Evolutionary conservation across 1,140 invertebrate genomes (phyloP).

Genomic region (Philotrypesis tridentata): DNA sequence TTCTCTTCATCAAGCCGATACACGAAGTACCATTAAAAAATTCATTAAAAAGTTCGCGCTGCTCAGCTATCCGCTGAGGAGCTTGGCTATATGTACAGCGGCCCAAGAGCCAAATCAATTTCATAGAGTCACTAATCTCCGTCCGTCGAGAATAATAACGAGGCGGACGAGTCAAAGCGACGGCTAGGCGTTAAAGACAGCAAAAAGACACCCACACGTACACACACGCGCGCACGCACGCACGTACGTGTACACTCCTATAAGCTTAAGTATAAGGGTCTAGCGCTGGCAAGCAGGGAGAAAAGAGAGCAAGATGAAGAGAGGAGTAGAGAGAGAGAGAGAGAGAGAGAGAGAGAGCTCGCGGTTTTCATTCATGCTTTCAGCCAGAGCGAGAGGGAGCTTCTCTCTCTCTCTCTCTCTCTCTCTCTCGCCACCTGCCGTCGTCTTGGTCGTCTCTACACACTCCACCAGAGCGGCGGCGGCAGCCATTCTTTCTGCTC

Average conservation of each 20-base stretch:
- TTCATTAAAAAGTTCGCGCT: too few relatives aligned
- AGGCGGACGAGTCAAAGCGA: not conserved
- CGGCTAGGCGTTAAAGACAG: not conserved
- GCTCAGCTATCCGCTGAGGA: too few relatives aligned
- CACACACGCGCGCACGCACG: conserved; percentile 23
- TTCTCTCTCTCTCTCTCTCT: not conserved
- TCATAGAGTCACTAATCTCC: conserved; percentile 1
- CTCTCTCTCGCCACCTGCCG: conserved; percentile 2
- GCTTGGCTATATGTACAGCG: too few relatives aligned
- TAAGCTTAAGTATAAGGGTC: conserved; percentile 32
- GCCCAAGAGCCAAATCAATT: conserved; percentile 12
- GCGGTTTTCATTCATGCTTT: conserved; percentile 70
- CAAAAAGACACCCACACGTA: too few relatives aligned
- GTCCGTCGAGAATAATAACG: not conserved
- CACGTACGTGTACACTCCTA: conserved; percentile 2
- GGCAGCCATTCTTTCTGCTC: not conserved
- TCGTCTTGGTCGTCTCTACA: not conserved
- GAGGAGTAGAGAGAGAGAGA: conserved; percentile 46
- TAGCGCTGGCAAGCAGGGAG: conserved; percentile 26
- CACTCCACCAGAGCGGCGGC: not conserved
- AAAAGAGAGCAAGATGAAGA: conserved; percentile 54
- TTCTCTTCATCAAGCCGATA: too few relatives aligned
- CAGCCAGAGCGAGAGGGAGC: conserved; percentile 37
- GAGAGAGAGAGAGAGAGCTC: not conserved
- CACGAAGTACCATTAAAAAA: too few relatives aligned